Conservation (phyloP, 1,140 invertebrate species). For the Rhizoglyphus robini region DNA sequence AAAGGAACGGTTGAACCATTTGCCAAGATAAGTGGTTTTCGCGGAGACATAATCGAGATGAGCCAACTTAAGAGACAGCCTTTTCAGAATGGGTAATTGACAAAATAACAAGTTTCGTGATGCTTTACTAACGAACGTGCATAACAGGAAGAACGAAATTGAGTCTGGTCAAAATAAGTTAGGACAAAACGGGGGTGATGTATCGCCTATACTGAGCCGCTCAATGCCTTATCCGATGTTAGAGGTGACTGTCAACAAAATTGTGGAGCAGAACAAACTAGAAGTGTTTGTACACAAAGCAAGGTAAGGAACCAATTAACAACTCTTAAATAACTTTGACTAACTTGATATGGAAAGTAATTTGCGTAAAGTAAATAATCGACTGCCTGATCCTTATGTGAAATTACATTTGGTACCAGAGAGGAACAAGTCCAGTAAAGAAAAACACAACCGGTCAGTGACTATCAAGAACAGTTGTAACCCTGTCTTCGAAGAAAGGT, state of each 20-base stretch:
- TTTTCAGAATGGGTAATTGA: background rate
- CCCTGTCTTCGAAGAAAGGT: constrained; percentile 23
- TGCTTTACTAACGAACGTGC: background rate
- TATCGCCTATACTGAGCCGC: background rate
- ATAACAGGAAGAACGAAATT: background rate
- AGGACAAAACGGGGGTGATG: background rate
- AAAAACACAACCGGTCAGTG: constrained; percentile 2
- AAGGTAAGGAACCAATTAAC: no score
- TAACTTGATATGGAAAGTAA: no score
- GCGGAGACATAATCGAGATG: constrained; percentile 17
- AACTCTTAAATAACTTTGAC: no score
- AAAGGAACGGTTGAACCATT: constrained; percentile 25
- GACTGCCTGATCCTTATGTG: constrained; percentile 16
- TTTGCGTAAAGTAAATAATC: background rate
- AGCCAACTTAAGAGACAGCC: background rate
- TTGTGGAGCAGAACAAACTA: background rate
- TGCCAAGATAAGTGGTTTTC: constrained; percentile 24
- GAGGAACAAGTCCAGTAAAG: background rate
- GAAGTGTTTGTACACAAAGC: constrained; percentile 6
- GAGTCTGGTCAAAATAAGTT: background rate
- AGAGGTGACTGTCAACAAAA: background rate
- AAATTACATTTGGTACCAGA: constrained; percentile 1
- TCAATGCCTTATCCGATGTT: background rate
- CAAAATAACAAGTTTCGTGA: background rate
- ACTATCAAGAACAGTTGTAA: constrained; percentile 19